phyloP scores from a whole-genome alignment of 2,797 vertebrate species.

The Sparus aurata region DNA sequence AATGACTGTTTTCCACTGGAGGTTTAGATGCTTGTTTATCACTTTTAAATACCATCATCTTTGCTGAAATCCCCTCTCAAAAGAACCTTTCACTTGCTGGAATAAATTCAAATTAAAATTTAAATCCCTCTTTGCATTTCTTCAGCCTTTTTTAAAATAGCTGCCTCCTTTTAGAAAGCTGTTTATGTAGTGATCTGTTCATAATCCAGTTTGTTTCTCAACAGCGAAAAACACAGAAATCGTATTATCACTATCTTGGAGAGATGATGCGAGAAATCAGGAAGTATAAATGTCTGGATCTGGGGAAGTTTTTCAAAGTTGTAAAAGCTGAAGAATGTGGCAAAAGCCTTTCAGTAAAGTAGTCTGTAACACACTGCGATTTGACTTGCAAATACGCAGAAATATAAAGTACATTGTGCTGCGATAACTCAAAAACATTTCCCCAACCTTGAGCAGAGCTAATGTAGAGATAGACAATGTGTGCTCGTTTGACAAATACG shows the following conservation, averaged over 20 bases:
- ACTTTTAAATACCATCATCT: constrained; percentile 94
- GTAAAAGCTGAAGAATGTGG: constrained; percentile 80
- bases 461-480: constrained; percentile 59
- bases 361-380: constrained; percentile 79
- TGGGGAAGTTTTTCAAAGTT: constrained; percentile 89
- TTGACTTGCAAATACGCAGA: constrained; percentile 86
- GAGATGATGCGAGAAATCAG: constrained; percentile 91
- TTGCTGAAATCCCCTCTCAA: constrained; percentile 92
- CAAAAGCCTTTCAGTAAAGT: constrained; percentile 83
- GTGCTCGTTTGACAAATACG: constrained; percentile 57
- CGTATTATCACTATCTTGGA: constrained; percentile 92
- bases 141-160: constrained; percentile 93
- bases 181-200: constrained; percentile 93
- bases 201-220: constrained; percentile 94
- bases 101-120: constrained; percentile 95
- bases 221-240: constrained; percentile 91
- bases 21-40: constrained; percentile 93
- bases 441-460: constrained; percentile 74
- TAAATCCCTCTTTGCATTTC: constrained; percentile 94
- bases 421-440: constrained; percentile 68
- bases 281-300: constrained; percentile 88
- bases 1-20: constrained; percentile 87
- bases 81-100: constrained; percentile 94
- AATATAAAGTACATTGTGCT: constrained; percentile 77
- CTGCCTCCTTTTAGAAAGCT: constrained; percentile 93